These are phyloP conservation scores for Heliconius ethilla DNA, from an alignment of 2,888 invertebrate genomes.

Conservation along the genomic window DNA sequence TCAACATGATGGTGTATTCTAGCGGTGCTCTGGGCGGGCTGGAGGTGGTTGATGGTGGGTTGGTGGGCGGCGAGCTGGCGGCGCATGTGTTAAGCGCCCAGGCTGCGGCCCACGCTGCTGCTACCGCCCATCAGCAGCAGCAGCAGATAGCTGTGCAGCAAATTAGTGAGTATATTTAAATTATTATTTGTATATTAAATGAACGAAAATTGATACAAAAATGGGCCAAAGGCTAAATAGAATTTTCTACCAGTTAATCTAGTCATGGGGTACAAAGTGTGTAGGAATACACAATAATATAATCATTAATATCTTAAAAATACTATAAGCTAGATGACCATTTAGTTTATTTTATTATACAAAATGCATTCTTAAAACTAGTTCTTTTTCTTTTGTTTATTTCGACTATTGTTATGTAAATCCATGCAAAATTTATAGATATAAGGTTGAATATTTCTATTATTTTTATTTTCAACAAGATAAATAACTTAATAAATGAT, in stretches of 20 bases:
- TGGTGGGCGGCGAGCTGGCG: slow-evolving; percentile 73
- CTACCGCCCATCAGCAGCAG: slow-evolving; percentile 70
- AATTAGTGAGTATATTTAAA: slow-evolving; percentile 63
- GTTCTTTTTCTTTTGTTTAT: no score
- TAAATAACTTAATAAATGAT: no score
- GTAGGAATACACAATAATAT: no score
- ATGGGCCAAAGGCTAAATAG: no score
- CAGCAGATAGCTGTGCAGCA: slow-evolving; percentile 74
- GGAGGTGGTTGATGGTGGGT: slow-evolving; percentile 73
- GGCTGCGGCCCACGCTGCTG: slow-evolving; percentile 78
- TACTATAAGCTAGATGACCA: not conserved
- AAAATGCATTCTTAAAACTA: slow-evolving; percentile 3
- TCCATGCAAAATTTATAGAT: no score
- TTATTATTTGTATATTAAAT: no score
- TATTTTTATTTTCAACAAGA: no score
- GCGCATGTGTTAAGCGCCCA: slow-evolving; percentile 75
- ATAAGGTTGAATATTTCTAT: no score
- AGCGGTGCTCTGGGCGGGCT: slow-evolving; percentile 82
- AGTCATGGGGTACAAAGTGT: no score
- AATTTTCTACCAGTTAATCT: no score
- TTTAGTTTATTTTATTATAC: not conserved
- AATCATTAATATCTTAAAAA: not conserved
- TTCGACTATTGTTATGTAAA: no score
- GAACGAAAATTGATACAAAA: no score
- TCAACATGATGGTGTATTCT: slow-evolving; percentile 78